Conservation (phyloP, 2,888 invertebrate species). For the Homarus gammarus region DNA sequence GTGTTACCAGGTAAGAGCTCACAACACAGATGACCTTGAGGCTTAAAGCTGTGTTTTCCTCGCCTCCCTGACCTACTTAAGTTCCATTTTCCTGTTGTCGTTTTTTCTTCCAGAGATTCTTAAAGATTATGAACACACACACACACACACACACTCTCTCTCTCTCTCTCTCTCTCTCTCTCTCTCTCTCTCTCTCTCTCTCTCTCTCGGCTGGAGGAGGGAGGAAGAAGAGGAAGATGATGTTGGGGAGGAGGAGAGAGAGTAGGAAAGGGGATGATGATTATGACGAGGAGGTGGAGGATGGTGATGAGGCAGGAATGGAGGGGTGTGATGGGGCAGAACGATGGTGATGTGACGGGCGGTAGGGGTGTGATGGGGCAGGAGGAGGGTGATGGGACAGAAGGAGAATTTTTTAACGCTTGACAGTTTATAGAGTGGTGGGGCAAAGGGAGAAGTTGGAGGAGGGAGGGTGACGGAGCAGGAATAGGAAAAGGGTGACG, state of each 20-base stretch:
- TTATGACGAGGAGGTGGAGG: neutral
- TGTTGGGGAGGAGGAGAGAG: neutral
- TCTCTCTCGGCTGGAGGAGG: no score
- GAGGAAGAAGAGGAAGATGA: neutral
- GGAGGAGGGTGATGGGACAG: neutral
- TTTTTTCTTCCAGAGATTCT: neutral
- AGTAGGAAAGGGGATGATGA: neutral
- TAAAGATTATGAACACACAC: no score
- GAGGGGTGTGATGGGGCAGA: neutral
- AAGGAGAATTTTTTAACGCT: no score
- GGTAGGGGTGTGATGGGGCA: neutral
- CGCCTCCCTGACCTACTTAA: neutral
- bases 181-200: no score
- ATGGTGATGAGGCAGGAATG: neutral
- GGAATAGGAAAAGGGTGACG: neutral
- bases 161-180: no score
- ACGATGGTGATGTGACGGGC: constrained; percentile 15
- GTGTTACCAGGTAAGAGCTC: no score
- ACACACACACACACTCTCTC: no score
- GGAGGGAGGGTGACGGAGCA: neutral
- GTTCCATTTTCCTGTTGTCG: neutral
- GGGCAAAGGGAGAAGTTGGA: constrained; percentile 12
- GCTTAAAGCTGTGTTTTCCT: neutral
- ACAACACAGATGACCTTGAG: no score
- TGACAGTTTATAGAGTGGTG: no score